Percentiles rank a stretch among this genome's conserved stretches.
These are phyloP conservation scores for Orchestia grillus DNA, from an alignment of 1,140 invertebrate species.

Conservation along the genomic window DNA sequence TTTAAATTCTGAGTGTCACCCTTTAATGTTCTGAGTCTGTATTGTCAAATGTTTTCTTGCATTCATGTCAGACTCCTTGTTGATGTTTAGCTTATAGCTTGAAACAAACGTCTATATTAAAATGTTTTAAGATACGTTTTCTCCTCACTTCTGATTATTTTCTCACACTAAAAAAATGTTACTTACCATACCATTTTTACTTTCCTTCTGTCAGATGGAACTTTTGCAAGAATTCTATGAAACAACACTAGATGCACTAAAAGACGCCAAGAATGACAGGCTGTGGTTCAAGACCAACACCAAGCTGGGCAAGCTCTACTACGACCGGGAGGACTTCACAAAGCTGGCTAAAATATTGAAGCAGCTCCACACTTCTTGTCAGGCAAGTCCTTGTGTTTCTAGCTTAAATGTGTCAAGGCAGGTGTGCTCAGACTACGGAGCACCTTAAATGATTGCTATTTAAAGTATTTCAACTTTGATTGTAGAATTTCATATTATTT, in stretches of 20 bases:
- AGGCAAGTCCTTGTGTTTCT: slow-evolving; percentile 75
- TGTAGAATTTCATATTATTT: neutral
- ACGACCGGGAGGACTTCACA: slow-evolving; percentile 94
- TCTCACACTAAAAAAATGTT: too few relatives aligned
- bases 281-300: slow-evolving; percentile 99
- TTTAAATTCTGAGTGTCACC: too few relatives aligned
- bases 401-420: neutral
- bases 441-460: neutral
- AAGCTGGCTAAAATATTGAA: slow-evolving; percentile 97
- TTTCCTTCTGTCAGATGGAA: slow-evolving; percentile 83
- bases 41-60: too few relatives aligned
- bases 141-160: too few relatives aligned
- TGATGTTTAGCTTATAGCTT: neutral
- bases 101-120: neutral
- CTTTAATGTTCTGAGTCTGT: too few relatives aligned
- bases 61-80: too few relatives aligned
- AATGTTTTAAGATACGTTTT: too few relatives aligned
- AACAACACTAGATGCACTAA: slow-evolving; percentile 96
- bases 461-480: neutral
- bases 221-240: slow-evolving; percentile 99
- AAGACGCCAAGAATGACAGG: slow-evolving; percentile 99
- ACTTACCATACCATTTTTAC: too few relatives aligned
- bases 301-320: slow-evolving; percentile 98
- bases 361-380: slow-evolving; percentile 96
- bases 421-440: neutral